phyloP scores from a whole-genome alignment of 1,140 invertebrate genomes.

The Drosophila repletoides region DNA sequence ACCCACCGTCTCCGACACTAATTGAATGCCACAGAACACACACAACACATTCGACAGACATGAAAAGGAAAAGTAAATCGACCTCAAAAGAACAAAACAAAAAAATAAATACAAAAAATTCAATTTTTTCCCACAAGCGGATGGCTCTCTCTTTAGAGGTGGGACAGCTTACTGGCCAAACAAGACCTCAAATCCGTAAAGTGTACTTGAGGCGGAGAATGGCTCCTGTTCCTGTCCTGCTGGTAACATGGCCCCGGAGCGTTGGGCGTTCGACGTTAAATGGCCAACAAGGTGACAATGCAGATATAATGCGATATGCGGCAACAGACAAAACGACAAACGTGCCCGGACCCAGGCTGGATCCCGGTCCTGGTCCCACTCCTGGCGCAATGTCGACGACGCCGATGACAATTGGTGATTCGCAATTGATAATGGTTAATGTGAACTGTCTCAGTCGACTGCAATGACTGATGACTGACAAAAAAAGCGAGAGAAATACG shows the following conservation, averaged over 20 bases:
- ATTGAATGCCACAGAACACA: conserved; percentile 46
- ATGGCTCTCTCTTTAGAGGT: neutral
- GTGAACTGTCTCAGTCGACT: conserved; percentile 35
- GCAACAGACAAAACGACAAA: conserved; percentile 53
- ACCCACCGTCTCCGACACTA: conserved; percentile 36
- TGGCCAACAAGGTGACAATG: conserved; percentile 78
- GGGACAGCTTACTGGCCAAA: neutral
- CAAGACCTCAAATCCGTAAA: conserved; percentile 15
- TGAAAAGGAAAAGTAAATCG: conserved; percentile 32
- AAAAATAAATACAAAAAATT: conserved; percentile 14
- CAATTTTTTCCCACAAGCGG: conserved; percentile 9
- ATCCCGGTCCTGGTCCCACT: too few species aligned
- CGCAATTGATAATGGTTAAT: conserved; percentile 70
- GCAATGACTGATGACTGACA: conserved; percentile 43
- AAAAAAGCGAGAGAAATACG: neutral
- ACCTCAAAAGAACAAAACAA: conserved; percentile 13
- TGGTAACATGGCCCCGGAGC: too few species aligned
- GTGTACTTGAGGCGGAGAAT: conserved; percentile 17
- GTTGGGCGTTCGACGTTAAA: conserved; percentile 55
- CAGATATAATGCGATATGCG: conserved; percentile 74
- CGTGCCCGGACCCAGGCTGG: conserved; percentile 21
- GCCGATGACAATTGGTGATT: conserved; percentile 47
- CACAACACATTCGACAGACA: neutral
- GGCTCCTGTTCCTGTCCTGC: too few species aligned
- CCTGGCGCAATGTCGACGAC: conserved; percentile 10